Percentiles rank a stretch among this genome's conserved stretches.
These are phyloP conservation scores for Cebus imitator DNA, from an alignment of 2,113 vertebrate genomes.

Conservation along the genomic window DNA sequence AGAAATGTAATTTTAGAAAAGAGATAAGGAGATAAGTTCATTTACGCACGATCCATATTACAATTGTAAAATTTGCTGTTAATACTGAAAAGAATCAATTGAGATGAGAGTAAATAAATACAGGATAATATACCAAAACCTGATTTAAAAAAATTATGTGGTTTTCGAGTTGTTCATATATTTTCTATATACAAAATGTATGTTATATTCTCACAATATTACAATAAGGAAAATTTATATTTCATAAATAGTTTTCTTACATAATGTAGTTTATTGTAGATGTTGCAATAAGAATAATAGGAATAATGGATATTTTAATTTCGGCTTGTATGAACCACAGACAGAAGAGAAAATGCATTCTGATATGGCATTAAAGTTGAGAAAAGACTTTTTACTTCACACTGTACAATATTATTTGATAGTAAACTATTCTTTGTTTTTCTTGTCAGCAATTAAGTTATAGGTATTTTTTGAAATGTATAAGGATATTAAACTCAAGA, in stretches of 20 bases:
- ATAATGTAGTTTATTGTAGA: not conserved
- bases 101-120: not conserved
- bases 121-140: not conserved
- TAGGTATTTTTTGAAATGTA: not conserved
- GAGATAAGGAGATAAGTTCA: constrained; percentile 61
- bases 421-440: not conserved
- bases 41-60: constrained; percentile 70
- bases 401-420: not conserved
- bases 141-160: constrained; percentile 10
- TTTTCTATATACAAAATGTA: not conserved
- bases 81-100: not conserved
- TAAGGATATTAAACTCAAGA: not conserved
- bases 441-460: not conserved
- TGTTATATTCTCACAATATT: not conserved
- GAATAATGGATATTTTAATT: not conserved
- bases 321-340: not conserved
- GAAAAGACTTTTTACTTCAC: not conserved
- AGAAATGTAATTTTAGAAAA: constrained; percentile 40
- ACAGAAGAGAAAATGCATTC: not conserved
- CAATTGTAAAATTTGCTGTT: constrained; percentile 48
- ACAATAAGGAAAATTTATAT: not conserved
- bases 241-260: not conserved
- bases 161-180: not conserved
- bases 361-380: not conserved
- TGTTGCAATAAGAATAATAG: not conserved